Conservation (phyloP, 1,140 invertebrate genomes). For the Laupala kohalensis region DNA sequence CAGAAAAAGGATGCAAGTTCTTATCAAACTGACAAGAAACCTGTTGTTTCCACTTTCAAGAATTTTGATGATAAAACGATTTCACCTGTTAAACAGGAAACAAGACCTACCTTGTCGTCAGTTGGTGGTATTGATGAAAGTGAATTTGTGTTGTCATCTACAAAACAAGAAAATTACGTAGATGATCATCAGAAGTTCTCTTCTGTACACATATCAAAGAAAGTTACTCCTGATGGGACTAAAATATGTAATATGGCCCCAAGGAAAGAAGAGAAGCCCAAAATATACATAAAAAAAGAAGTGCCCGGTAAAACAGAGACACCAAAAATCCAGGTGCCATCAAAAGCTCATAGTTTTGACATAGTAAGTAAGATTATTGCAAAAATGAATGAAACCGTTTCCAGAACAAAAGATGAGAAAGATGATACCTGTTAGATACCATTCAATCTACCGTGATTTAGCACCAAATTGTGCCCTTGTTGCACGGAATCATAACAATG, state of each 20-base stretch:
- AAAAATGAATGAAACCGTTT: conserved; percentile 7
- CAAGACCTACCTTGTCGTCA: not conserved
- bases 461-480: conserved; percentile 2
- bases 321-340: not conserved
- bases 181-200: not conserved
- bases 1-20: conserved; percentile 6
- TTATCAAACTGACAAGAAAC: not conserved
- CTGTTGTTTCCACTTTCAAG: not conserved
- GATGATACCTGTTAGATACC: conserved; percentile 4
- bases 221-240: not conserved
- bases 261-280: not conserved
- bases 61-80: not conserved
- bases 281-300: conserved; percentile 3
- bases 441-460: conserved; percentile 1
- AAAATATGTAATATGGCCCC: not conserved
- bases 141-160: not conserved
- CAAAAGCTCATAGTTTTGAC: not conserved
- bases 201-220: not conserved
- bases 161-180: conserved; percentile 9
- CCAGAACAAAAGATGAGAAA: conserved; percentile 5
- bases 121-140: not conserved
- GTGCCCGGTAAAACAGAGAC: not conserved
- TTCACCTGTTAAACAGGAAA: not conserved
- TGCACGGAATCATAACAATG: conserved; percentile 7
- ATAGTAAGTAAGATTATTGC: conserved; percentile 11